Evolutionary conservation across 2,797 vertebrate species (phyloP).

Genomic region (Hirundo rustica): DNA sequence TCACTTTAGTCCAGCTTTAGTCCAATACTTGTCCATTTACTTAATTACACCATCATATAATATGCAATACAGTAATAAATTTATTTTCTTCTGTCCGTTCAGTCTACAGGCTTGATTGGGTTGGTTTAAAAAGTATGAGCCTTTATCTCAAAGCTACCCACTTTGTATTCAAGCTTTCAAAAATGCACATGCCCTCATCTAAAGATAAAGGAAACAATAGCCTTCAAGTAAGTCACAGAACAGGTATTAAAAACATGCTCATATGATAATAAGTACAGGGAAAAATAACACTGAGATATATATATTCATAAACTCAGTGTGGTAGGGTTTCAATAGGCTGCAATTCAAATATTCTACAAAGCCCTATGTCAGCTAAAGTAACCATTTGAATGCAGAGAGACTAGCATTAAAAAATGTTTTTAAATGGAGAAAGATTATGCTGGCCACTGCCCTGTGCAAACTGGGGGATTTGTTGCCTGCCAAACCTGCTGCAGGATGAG

Average conservation of each 20-base stretch:
- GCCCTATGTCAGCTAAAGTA: constrained; percentile 52
- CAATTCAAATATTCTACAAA: constrained; percentile 57
- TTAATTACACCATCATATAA: background rate
- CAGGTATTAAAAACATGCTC: background rate
- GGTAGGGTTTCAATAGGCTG: constrained; percentile 44
- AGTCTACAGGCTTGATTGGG: background rate
- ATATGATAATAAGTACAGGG: constrained; percentile 17
- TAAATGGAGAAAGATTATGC: constrained; percentile 56
- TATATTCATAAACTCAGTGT: constrained; percentile 30
- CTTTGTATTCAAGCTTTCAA: background rate
- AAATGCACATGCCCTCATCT: background rate
- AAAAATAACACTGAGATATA: constrained; percentile 43
- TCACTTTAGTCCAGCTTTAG: background rate
- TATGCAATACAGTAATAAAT: background rate
- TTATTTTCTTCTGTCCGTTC: background rate
- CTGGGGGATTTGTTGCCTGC: constrained; percentile 41
- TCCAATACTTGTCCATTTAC: background rate
- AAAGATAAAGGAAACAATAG: background rate
- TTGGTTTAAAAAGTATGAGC: background rate
- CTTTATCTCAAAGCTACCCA: background rate
- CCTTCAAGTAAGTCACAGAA: background rate
- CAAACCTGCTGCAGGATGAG: constrained; percentile 54
- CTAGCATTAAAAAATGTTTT: constrained; percentile 55
- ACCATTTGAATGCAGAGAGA: constrained; percentile 27
- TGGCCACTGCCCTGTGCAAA: constrained; percentile 47